Base-by-base conservation (phyloP, 1,140 invertebrate genomes). In the Drosophila saltans region DNA sequence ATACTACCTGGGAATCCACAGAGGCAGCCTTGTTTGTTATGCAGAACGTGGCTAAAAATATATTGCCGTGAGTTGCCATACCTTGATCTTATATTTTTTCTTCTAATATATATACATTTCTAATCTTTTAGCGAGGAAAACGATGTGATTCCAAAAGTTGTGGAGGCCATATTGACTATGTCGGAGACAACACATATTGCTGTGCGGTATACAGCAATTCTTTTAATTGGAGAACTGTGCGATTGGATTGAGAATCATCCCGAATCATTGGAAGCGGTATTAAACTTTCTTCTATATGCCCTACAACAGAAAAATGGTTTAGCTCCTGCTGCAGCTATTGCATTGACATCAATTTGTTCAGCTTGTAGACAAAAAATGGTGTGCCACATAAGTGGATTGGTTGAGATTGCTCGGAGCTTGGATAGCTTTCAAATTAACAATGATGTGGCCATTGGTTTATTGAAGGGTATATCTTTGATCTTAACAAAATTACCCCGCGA, bases 11-110 rank as follows among this genome's bases (percentile, higher is more conserved):
- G 98, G 97, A 99, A 80, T 94, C 96, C 21, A 97, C 96, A 3
- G 98, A 99, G 93, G 97, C 98, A n/a, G 96, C 97, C 0, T 93
- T 99, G 0, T 99, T 98, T 93, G 95, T 99, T 6, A 99, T 99
- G 97, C 96, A 97, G 91, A 96, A 98, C 66, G 97, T 99, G 1
- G 98, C 98, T 2, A 98, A 98, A 93, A 98, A 98, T 93, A 97
- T 99, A 91, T 91, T 98, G 81, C 97, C 98, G 98, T 99, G 94
- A 96, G 97, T 96, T 66, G 40, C 33, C 1, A 10, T 16, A 24
- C 5, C 16, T 24, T 21, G 11, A n/a, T 4, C 30, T 30, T 63
- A 24, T 11, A 11, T 6, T 28, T 65, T 30, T 16, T 63, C 26
- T 21, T 7, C 0, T 6, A 30, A 36, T 39, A 61, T 59, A 33